phyloP scores from a whole-genome alignment of 2,797 vertebrate species.

The Gambelia wislizenii region DNA sequence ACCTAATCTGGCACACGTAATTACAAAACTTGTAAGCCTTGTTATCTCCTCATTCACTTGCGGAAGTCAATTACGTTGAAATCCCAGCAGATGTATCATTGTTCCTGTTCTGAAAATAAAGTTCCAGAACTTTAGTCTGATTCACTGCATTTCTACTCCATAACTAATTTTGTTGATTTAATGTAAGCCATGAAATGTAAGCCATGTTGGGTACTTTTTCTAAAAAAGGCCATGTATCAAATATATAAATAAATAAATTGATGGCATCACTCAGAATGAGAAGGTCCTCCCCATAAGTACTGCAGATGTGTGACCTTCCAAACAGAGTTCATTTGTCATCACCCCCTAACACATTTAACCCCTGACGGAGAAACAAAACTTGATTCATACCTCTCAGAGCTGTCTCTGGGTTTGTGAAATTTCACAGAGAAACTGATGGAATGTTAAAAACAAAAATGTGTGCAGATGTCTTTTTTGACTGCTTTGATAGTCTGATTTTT shows the following conservation, averaged over 20 bases:
- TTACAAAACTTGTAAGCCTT: neutral
- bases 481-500: constrained; percentile 2
- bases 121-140: neutral
- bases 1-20: neutral
- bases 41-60: neutral
- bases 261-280: neutral
- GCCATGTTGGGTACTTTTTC: neutral
- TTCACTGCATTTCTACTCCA: neutral
- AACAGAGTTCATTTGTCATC: neutral
- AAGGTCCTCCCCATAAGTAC: neutral
- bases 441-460: neutral
- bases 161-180: neutral
- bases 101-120: neutral
- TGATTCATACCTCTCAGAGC: neutral
- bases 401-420: neutral
- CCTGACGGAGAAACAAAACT: neutral
- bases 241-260: neutral
- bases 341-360: neutral
- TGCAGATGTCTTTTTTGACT: neutral
- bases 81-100: neutral
- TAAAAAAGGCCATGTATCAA: neutral
- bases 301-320: neutral
- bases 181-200: neutral
- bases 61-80: neutral
- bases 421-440: constrained; percentile 8